A percentile compares a stretch with the other conserved stretches of the same genome.
Conservation (phyloP, 2,888 invertebrate genomes). For the Gymnocheta viridis region DNA sequence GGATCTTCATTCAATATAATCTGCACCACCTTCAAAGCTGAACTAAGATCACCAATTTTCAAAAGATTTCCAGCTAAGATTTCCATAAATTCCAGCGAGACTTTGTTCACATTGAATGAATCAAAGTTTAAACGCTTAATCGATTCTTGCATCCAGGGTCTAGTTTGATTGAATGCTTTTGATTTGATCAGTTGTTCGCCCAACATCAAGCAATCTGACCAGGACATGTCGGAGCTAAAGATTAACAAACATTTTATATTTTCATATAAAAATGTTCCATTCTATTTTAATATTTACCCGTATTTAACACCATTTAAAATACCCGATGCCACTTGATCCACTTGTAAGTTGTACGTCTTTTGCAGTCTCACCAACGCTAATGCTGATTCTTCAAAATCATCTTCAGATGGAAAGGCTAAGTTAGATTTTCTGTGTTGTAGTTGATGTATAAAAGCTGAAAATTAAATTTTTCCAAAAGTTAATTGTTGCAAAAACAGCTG, state of each 20-base stretch:
- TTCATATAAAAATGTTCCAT: neutral
- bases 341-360: conserved; percentile 94
- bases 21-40: conserved; percentile 92
- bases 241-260: neutral
- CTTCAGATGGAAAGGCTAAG: conserved; percentile 92
- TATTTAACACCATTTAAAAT: conserved; percentile 92
- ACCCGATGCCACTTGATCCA: conserved; percentile 92
- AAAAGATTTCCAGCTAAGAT: conserved; percentile 76
- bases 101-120: conserved; percentile 66
- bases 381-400: conserved; percentile 97
- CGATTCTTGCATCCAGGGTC: conserved; percentile 97
- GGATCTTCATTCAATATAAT: conserved; percentile 90
- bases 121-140: conserved; percentile 88
- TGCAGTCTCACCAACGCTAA: conserved; percentile 95
- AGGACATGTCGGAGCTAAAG: conserved; percentile 86
- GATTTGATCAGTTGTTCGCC: conserved; percentile 95
- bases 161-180: conserved; percentile 94
- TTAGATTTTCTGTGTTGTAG: conserved; percentile 2
- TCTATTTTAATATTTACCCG: conserved; percentile 82
- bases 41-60: conserved; percentile 87
- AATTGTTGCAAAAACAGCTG: too few relatives aligned
- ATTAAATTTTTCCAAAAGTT: too few relatives aligned
- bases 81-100: conserved; percentile 76
- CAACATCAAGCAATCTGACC: conserved; percentile 96
- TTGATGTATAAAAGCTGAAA: conserved; percentile 30